These are phyloP conservation scores for Erebia ligea DNA, from an alignment of 2,888 invertebrate genomes.

Conservation along the genomic window DNA sequence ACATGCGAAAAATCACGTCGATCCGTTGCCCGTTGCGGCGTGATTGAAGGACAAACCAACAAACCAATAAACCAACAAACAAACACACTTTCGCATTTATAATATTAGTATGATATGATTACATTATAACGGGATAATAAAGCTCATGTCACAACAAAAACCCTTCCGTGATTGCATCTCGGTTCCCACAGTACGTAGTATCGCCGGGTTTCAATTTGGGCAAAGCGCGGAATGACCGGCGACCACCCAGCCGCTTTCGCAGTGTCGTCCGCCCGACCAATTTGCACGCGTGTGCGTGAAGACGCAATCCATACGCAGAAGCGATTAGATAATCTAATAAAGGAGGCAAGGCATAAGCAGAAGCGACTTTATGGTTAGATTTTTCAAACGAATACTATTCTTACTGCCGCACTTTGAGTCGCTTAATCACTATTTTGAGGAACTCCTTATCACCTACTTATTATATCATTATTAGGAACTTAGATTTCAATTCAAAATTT, in stretches of 20 bases:
- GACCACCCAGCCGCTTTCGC: slow-evolving; percentile 69
- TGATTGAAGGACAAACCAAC: too few relatives aligned
- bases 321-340: neutral
- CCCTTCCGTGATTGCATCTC: slow-evolving; percentile 25
- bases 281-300: slow-evolving; percentile 51
- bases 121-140: slow-evolving; percentile 26
- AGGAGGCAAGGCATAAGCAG: neutral
- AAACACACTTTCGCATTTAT: too few relatives aligned
- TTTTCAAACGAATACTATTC: too few relatives aligned
- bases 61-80: too few relatives aligned
- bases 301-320: neutral
- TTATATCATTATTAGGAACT: too few relatives aligned
- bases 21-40: too few relatives aligned
- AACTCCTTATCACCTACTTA: too few relatives aligned
- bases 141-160: slow-evolving; percentile 25
- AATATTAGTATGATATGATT: too few relatives aligned
- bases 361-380: neutral
- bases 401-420: too few relatives aligned
- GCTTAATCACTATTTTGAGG: too few relatives aligned
- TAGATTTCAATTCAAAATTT: too few relatives aligned
- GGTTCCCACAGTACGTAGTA: slow-evolving; percentile 37
- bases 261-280: slow-evolving; percentile 57
- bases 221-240: slow-evolving; percentile 54
- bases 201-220: slow-evolving; percentile 63
- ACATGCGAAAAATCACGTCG: too few relatives aligned